Conservation (phyloP, 2,113 vertebrate genomes). For the Nannobrachium achirus region DNA sequence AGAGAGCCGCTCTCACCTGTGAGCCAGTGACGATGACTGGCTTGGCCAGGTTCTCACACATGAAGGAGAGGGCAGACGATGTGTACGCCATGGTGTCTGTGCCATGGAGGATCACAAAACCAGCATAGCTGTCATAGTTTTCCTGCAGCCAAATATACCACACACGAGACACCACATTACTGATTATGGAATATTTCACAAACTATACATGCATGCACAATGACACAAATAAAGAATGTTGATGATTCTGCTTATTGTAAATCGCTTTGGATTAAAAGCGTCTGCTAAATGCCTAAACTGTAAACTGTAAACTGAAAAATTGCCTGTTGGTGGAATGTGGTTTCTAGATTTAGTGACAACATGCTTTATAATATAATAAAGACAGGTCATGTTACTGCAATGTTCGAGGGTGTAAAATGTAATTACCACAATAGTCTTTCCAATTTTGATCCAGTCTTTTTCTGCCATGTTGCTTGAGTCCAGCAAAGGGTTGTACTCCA, state of each 20-base stretch:
- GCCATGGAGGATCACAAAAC: no score
- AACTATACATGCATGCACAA: not conserved
- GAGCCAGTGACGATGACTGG: no score
- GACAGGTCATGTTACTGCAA: not conserved
- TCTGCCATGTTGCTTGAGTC: slow-evolving; percentile 97
- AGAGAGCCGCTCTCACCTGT: no score
- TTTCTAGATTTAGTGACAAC: no score
- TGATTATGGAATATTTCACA: not conserved
- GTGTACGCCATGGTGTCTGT: no score
- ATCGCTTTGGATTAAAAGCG: no score
- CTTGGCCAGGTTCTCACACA: no score
- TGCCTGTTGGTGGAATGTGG: no score
- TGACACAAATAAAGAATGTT: not conserved
- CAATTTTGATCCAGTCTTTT: slow-evolving; percentile 90
- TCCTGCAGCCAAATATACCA: slow-evolving; percentile 71
- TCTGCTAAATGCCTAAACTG: no score
- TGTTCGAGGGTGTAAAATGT: not conserved
- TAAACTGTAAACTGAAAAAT: no score
- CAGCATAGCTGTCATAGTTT: slow-evolving; percentile 86
- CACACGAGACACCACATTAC: not conserved
- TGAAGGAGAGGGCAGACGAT: no score
- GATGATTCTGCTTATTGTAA: no score
- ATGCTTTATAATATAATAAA: not conserved
- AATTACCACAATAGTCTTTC: slow-evolving; percentile 83
- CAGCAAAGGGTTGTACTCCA: slow-evolving; percentile 86